A percentile compares a stretch with the other conserved stretches of the same genome.
Conservation (phyloP, 2,888 invertebrate genomes). For the Nephrocerus scutellatus region DNA sequence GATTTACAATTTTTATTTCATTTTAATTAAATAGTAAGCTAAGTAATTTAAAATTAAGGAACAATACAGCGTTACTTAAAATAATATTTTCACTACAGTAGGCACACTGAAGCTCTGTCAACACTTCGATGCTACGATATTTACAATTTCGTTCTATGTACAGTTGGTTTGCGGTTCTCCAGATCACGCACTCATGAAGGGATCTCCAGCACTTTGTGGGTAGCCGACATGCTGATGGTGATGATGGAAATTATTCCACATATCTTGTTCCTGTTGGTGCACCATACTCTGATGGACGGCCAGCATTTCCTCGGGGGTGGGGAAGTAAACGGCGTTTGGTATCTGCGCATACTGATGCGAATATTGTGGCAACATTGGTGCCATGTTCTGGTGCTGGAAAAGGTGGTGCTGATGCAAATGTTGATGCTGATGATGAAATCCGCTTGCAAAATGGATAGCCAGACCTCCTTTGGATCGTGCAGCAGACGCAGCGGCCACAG, state of each 20-base stretch:
- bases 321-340: conserved; percentile 35
- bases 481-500: not conserved
- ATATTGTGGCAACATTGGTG: no score
- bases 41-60: no score
- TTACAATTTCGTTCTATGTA: no score
- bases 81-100: no score
- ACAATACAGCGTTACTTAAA: no score
- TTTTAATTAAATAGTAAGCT: no score
- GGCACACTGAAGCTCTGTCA: no score
- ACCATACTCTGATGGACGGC: conserved; percentile 15
- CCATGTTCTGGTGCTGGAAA: conserved; percentile 13
- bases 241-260: conserved; percentile 12
- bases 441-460: conserved; percentile 7
- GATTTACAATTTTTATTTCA: no score
- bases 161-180: no score
- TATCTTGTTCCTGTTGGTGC: conserved; percentile 8
- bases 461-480: conserved; percentile 13
- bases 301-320: conserved; percentile 26
- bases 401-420: conserved; percentile 16
- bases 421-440: conserved; percentile 30
- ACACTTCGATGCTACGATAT: no score
- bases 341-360: conserved; percentile 21
- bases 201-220: no score
- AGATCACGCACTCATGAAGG: no score
- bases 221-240: conserved; percentile 13